Conservation (phyloP, 2,113 vertebrate genomes). For the Eudyptes chrysolophus region DNA sequence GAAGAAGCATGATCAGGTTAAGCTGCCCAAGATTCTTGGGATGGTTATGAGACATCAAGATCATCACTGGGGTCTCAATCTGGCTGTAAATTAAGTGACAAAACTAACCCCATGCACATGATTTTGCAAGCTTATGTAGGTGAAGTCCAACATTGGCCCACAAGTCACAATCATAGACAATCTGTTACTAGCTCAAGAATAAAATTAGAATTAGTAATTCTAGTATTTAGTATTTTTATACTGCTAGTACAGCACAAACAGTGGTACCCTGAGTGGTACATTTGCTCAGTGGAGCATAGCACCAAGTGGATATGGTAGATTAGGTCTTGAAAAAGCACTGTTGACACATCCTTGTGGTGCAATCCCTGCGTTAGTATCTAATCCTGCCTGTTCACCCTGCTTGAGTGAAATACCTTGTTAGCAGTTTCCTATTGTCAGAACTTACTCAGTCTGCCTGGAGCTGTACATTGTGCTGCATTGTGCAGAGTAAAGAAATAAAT, state of each 20-base stretch:
- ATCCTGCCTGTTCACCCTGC: not conserved
- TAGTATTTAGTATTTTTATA: not conserved
- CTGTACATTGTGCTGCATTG: not conserved
- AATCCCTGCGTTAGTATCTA: not conserved
- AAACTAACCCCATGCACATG: not conserved
- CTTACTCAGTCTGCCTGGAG: not conserved
- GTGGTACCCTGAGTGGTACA: rapidly evolving
- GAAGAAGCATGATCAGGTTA: not conserved
- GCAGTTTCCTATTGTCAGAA: not conserved
- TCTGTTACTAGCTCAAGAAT: not conserved
- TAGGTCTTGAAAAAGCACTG: not conserved
- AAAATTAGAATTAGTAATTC: not conserved
- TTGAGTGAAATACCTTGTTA: not conserved
- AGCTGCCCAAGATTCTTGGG: not conserved
- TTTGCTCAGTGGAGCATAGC: not conserved
- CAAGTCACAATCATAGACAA: not conserved
- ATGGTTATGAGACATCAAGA: not conserved
- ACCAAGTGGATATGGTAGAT: not conserved
- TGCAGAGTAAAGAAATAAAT: not conserved
- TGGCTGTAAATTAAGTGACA: not conserved
- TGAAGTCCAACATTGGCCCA: not conserved
- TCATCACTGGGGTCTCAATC: not conserved
- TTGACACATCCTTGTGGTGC: not conserved
- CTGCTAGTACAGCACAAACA: not conserved
- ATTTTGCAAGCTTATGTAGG: not conserved